These are phyloP conservation scores for Coremacera marginata DNA, from an alignment of 2,888 invertebrate genomes.

Conservation along the genomic window DNA sequence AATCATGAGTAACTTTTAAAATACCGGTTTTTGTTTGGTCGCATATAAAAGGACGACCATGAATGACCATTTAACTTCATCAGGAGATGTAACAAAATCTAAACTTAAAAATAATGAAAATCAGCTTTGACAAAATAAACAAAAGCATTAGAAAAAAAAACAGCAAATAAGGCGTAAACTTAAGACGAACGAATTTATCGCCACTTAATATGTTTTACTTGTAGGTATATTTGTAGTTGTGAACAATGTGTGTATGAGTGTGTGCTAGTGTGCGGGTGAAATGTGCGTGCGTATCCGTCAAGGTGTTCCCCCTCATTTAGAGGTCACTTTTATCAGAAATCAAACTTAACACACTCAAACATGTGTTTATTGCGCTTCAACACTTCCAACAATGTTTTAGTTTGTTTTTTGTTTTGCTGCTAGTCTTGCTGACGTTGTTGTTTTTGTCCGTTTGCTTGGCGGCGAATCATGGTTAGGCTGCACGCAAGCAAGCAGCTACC, in stretches of 20 bases:
- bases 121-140: too few relatives aligned
- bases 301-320: not conserved
- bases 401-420: not conserved
- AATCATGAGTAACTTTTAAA: not conserved
- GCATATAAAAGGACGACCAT: too few relatives aligned
- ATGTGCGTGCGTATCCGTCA: not conserved
- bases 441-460: not conserved
- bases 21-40: not conserved
- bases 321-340: constrained; percentile 16
- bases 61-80: too few relatives aligned
- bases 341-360: constrained; percentile 19
- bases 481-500: too few relatives aligned
- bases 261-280: not conserved
- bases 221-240: too few relatives aligned
- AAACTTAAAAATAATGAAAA: too few relatives aligned
- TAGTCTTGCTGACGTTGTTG: not conserved
- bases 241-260: not conserved
- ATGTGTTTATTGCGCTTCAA: constrained; percentile 25
- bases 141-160: not conserved
- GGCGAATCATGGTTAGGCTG: too few relatives aligned
- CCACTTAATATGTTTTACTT: not conserved
- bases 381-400: constrained; percentile 11
- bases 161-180: not conserved
- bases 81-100: too few relatives aligned
- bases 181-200: constrained; percentile 16